Evolutionary conservation across 2,888 invertebrate genomes (phyloP), one percentile per base, ranked within the genome.

Genomic region (Mesorhabditis sp.): DNA sequence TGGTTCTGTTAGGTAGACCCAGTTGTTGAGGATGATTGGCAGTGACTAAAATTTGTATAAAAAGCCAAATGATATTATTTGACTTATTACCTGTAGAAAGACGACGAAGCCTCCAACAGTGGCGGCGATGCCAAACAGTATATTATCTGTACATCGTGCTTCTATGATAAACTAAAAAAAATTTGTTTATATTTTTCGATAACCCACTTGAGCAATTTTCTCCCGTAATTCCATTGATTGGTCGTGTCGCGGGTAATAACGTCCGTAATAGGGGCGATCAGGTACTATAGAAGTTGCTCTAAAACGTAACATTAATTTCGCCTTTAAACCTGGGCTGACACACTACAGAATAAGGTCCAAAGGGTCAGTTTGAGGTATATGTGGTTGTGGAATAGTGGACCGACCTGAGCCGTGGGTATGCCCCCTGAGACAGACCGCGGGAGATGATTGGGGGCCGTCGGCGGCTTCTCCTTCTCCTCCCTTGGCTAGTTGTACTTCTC

Each of bases 1-100:
- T n/a, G 84, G 84, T 68, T 84, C 84, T 5, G 78, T 78, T 5
- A 84, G 72, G 70, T 78, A 74, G 13, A 84, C 82, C 84, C 84
- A 84, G 61, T 82, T 77, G 66, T 79, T 77, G 72, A 77, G 74
- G 45, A 79, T 75, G 43, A 81, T 72, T n/a, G 79, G 78, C 42
- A 76, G 74, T 5, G 76, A 66, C 67, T 67, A 28, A n/a, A 67
- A 15, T 15, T 43, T 41, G 15, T 3, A 10, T 41, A 28, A 28
- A 28, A 28, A 28, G 28, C 28, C n/a, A 2, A 43, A 13, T 65
- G 2, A 43, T 10, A 15, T 10, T 41, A 2, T 42, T 10, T 10
- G 41, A 6, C 2, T 43, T 10, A 7, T 7, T 13, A 65, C 74
- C 67, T 80, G 80, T 68, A 77, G 73, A 6, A 78, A 67, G 4